phyloP scores from a whole-genome alignment of 2,113 vertebrate species.

The Petroica traversi region DNA sequence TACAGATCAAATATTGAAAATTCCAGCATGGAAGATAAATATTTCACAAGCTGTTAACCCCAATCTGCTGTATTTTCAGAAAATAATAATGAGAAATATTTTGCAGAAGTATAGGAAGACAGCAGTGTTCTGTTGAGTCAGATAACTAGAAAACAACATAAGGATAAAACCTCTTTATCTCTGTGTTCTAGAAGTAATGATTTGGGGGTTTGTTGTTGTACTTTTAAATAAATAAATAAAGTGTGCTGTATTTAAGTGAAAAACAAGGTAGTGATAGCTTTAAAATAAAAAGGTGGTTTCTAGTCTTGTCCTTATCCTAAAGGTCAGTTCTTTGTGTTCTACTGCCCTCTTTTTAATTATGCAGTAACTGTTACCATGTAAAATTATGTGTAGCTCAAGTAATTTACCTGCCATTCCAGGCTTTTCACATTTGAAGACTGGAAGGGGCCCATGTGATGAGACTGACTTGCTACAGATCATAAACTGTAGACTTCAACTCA shows the following conservation, averaged over 20 bases:
- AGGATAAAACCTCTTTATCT: not conserved
- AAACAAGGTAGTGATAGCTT: not conserved
- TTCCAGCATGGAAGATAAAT: constrained; percentile 6
- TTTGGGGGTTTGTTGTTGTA: not conserved
- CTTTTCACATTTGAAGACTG: not conserved
- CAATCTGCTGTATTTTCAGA: not conserved
- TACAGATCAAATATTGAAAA: not conserved
- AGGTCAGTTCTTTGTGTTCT: not conserved
- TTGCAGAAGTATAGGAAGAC: not conserved
- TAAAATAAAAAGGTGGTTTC: not conserved
- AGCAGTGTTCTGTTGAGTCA: not conserved
- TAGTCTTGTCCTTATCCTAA: not conserved
- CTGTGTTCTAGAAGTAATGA: not conserved
- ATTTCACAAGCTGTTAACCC: constrained; percentile 3
- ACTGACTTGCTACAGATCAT: not conserved
- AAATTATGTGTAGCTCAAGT: not conserved
- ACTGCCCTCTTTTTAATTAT: not conserved
- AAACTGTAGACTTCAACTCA: not conserved
- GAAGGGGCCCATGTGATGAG: not conserved
- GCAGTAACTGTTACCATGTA: not conserved
- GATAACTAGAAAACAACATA: not conserved
- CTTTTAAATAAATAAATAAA: not conserved
- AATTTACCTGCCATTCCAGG: not conserved
- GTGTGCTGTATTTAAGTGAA: not conserved
- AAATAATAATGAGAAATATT: not conserved